Base-by-base conservation (phyloP, 2,888 invertebrate species). In the Amorpha juglandis region DNA sequence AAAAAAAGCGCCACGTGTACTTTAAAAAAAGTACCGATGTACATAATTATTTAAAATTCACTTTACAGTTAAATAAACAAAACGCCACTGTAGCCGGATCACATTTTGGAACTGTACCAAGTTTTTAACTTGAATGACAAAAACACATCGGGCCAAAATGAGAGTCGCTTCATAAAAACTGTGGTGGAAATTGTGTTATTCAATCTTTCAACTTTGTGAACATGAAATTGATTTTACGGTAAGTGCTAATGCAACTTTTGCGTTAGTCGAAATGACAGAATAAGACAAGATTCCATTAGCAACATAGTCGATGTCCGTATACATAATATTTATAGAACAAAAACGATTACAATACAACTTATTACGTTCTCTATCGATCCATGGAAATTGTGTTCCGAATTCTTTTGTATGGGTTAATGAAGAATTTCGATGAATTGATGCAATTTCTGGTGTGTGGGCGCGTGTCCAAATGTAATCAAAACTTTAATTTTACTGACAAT, bases 181-280 rank as follows among this genome's bases (percentile, higher is more conserved):
- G 38, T 38, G 42, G 19, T 58, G 42, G 58, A 58, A 42, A 42
- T 58, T 58, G 42, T 58, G 42, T 58, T 58, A 58, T 58, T 58
- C 58, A 58, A 58, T 58, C 58, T 65, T 65, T 65, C 42, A 62
- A 62, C 48, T 51, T 50, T 48, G 21, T n/a, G 45, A 38, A 51
- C 51, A 51, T 63, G n/a, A 64, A 62, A 63, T 66, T 63, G 35
- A 58, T 45, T 55, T n/a, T 19, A 42, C 58, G 42, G 19, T 8
- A 19, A 58, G 58, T 42, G 58, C 58, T 58, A 58, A 58, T 58
- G 58, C 58, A 58, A 58, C 19, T 42, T 58, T 42, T 58, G 12
- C 42, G 58, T 58, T 35, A 62, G 33, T 33, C 11, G 38, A 58
- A 58, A 42, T 58, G 58, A 58, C 19, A 58, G 42, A 38, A 58